Base-by-base conservation (phyloP, 2,888 invertebrate genomes). In the Lordiphosa fenestrarum region DNA sequence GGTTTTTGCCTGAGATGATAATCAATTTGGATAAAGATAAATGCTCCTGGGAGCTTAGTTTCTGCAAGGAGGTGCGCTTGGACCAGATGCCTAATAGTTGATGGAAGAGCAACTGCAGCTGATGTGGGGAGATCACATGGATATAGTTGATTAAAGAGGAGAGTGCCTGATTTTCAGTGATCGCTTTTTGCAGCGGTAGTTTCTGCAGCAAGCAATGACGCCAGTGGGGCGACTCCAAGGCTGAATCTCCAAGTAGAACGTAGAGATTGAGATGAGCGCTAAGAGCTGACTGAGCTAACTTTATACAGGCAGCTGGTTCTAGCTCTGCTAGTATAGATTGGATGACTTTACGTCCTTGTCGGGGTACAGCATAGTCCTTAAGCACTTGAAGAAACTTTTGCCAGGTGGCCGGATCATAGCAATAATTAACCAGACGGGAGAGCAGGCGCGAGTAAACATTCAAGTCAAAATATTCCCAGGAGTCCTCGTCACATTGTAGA, bases 11-110 rank as follows among this genome's bases (percentile, higher is more conserved):
- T 0, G 92, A 89, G 12, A 93, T 75, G 10, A 95, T 87, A 0
- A 95, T 90, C 23, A 94, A 78, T 85, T 94, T 93, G 0, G 94
- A 92, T 3, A 95, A 90, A 67, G 93, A 94, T 66, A 94, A 89
- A 74, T 95, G 95, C 69, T 95, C 95, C 36, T 92, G 92, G 6
- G 93, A 87, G 55, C 93, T 92, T 0, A 93, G 91, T 12, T 93
- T 92, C 49, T 92, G 91, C 7, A 93, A 86, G 0, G 92, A 90
- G 49, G 91, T 92, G 19, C 92, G 92, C 73, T 94, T 93, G 0
- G 93, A 90, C 96, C 96, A 96, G 10, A 93, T 90, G 0, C 90
- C 90, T 2, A 93, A 76, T 33, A 95, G 78, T 67, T 92, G 91
- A 0, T 91, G 90, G 2, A 93, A 84, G 19, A 95, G 83, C 69